Evolutionary conservation across 2,113 vertebrate species (phyloP).

Genomic region (Tapirus terrestris): DNA sequence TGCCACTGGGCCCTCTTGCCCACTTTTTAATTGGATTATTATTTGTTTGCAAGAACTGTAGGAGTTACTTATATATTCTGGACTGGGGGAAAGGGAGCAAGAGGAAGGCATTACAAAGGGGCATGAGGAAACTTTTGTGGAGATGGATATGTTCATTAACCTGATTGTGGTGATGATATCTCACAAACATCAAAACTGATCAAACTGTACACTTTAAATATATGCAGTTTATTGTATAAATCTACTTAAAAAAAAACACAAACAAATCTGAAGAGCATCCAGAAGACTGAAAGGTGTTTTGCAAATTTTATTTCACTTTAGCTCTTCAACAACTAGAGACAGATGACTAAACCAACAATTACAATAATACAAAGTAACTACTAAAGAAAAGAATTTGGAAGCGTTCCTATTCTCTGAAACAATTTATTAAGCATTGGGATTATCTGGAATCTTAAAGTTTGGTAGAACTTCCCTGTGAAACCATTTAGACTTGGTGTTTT

Average conservation of each 20-base stretch:
- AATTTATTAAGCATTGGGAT: background rate
- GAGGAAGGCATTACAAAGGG: background rate
- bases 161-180: background rate
- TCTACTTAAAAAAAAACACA: background rate
- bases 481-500: background rate
- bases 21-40: no score
- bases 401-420: background rate
- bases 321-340: background rate
- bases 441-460: background rate
- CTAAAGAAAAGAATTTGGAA: background rate
- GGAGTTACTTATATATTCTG: background rate
- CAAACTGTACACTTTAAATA: background rate
- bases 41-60: background rate
- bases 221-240: background rate
- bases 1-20: no score
- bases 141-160: background rate
- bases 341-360: background rate
- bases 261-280: background rate
- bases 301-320: constrained; percentile 1
- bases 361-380: background rate
- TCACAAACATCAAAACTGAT: background rate
- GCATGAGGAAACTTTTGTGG: background rate
- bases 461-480: background rate
- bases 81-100: background rate
- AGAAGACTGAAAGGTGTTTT: background rate